A percentile compares a stretch with the other conserved stretches of the same genome.
These are phyloP conservation scores for Falco berigora DNA, from an alignment of 2,797 vertebrate species.

Conservation along the genomic window DNA sequence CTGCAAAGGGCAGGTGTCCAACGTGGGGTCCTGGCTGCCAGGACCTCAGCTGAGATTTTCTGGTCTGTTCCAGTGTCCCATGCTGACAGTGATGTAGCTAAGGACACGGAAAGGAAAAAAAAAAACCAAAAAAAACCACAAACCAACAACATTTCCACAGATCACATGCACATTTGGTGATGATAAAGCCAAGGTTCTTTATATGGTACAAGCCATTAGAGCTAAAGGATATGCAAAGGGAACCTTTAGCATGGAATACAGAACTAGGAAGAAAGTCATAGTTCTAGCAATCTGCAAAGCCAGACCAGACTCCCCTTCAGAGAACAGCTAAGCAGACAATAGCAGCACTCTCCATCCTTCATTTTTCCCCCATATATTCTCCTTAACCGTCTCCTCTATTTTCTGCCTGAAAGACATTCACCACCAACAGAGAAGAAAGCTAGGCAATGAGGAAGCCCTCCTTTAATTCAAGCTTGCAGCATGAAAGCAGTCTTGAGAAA, in stretches of 20 bases:
- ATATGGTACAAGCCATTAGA: not conserved
- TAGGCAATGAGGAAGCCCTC: not conserved
- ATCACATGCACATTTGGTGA: not conserved
- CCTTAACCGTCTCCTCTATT: not conserved
- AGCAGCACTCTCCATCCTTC: not conserved
- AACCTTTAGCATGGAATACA: not conserved
- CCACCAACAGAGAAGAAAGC: not conserved
- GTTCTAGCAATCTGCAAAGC: not conserved
- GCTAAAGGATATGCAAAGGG: not conserved
- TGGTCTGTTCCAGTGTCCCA: not conserved
- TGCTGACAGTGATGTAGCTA: not conserved
- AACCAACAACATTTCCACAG: not conserved
- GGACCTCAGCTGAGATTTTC: slow-evolving; percentile 1
- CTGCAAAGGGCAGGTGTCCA: not conserved
- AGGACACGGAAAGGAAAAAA: not conserved
- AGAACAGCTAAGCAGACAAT: not conserved
- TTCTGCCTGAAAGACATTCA: not conserved
- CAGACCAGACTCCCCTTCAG: not conserved
- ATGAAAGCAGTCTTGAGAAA: not conserved
- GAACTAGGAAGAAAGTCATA: not conserved
- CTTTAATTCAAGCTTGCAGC: not conserved
- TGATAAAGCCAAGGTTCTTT: not conserved
- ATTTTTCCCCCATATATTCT: not conserved
- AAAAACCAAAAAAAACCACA: not conserved
- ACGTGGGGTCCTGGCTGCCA: not conserved